These are phyloP conservation scores for Drosophila rellima DNA, from an alignment of 2,888 invertebrate species.

Conservation along the genomic window DNA sequence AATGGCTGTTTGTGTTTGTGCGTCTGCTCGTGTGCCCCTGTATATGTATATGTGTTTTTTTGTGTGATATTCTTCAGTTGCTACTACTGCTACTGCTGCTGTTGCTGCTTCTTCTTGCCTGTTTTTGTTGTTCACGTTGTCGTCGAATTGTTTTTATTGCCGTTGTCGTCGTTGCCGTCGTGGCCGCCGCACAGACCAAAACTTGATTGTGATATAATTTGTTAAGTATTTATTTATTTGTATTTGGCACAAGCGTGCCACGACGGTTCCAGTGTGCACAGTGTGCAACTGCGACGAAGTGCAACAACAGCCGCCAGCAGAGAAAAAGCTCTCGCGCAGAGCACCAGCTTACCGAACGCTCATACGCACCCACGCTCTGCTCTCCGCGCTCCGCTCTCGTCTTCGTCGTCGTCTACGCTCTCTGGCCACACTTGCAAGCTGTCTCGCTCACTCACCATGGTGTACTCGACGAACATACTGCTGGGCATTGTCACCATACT, in stretches of 20 bases:
- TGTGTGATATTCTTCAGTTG: constrained; percentile 41
- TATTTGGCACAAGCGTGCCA: constrained; percentile 58
- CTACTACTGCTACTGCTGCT: constrained; percentile 11
- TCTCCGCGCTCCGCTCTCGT: background rate
- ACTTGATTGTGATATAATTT: constrained; percentile 75
- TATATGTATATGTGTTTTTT: constrained; percentile 7
- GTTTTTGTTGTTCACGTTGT: constrained; percentile 56
- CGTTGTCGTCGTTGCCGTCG: constrained; percentile 56
- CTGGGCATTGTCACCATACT: constrained; percentile 77
- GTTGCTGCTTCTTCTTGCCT: constrained; percentile 48
- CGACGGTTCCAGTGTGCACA: constrained; percentile 36
- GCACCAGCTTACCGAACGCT: background rate
- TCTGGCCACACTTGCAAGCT: constrained; percentile 31
- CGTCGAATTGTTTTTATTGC: constrained; percentile 42
- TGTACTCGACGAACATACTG: constrained; percentile 80
- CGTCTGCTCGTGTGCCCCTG: constrained; percentile 1
- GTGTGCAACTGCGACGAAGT: constrained; percentile 29
- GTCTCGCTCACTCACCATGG: constrained; percentile 66
- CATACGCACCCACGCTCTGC: constrained; percentile 8
- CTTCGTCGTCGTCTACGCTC: background rate
- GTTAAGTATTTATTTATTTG: constrained; percentile 77
- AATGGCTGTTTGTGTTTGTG: constrained; percentile 8
- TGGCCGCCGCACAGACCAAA: constrained; percentile 58
- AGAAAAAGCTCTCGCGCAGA: constrained; percentile 11
- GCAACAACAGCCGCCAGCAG: constrained; percentile 4